Percentiles rank a stretch among this genome's conserved stretches.
Evolutionary conservation across 1,140 invertebrate genomes (phyloP).

Genomic region (Megathymus violae): DNA sequence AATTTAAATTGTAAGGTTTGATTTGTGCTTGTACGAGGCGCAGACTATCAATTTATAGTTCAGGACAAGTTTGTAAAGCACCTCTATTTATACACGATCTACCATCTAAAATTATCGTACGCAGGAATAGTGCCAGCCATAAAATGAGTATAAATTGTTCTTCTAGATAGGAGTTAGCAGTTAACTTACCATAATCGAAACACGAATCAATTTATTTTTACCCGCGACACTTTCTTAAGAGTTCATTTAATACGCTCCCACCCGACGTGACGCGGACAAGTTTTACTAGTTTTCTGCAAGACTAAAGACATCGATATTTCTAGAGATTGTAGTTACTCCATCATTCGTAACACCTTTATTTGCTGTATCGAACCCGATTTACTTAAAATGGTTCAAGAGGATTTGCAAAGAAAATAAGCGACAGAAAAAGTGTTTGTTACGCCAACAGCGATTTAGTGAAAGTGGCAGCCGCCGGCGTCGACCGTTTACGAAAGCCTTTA

Average conservation of each 20-base stretch:
- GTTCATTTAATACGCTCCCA: conserved; percentile 40
- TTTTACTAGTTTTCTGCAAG: conserved; percentile 52
- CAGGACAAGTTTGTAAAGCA: conserved; percentile 5
- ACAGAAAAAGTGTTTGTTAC: conserved; percentile 56
- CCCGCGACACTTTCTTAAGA: conserved; percentile 53
- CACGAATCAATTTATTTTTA: conserved; percentile 51
- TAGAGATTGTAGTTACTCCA: conserved; percentile 32
- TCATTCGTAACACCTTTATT: conserved; percentile 6
- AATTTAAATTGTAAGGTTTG: neutral
- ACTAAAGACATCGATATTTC: conserved; percentile 38
- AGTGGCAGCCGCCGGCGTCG: conserved; percentile 43
- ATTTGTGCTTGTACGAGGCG: neutral
- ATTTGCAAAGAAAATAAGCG: conserved; percentile 20
- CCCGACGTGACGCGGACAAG: conserved; percentile 38
- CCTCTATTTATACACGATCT: conserved; percentile 15
- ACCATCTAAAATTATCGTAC: conserved; percentile 28
- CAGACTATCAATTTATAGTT: conserved; percentile 15
- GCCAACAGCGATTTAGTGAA: conserved; percentile 58
- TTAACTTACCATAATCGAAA: conserved; percentile 21
- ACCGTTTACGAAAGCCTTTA: conserved; percentile 47
- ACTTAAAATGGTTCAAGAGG: conserved; percentile 25
- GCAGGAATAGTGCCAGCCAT: conserved; percentile 1
- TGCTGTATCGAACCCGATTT: conserved; percentile 15
- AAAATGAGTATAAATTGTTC: conserved; percentile 14
- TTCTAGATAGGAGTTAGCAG: conserved; percentile 8